A percentile compares a stretch with the other conserved stretches of the same genome.
Conservation (phyloP, 2,888 invertebrate genomes). For the Mantis religiosa region DNA sequence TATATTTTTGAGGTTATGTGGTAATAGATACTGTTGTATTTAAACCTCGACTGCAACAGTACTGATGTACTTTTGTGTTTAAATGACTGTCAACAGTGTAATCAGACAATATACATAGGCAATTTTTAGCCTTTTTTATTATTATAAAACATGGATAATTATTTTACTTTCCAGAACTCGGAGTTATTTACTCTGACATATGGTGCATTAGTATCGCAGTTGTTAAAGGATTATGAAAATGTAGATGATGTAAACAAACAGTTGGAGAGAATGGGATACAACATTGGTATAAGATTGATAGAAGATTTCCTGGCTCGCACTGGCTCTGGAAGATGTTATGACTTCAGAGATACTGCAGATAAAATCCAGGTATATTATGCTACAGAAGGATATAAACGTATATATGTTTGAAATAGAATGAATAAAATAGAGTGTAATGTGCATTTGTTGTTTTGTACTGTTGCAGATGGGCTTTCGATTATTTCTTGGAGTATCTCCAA, state of each 20-base stretch:
- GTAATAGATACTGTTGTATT: neutral
- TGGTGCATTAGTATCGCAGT: constrained; percentile 94
- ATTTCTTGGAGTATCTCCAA: constrained; percentile 88
- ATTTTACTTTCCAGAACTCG: constrained; percentile 68
- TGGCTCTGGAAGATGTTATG: constrained; percentile 83
- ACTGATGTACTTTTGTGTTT: too few relatives aligned
- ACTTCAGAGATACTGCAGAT: constrained; percentile 95
- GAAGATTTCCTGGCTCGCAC: constrained; percentile 96
- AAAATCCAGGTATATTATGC: constrained; percentile 66
- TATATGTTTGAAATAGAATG: too few relatives aligned
- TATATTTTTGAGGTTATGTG: neutral
- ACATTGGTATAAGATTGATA: constrained; percentile 95
- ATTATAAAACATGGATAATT: neutral
- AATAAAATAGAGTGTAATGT: too few relatives aligned
- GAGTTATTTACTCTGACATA: constrained; percentile 96
- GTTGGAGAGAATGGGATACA: constrained; percentile 91
- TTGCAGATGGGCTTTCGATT: constrained; percentile 62
- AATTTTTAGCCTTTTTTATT: neutral
- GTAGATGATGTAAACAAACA: constrained; percentile 98
- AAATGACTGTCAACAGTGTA: neutral
- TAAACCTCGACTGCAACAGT: neutral
- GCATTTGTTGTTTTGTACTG: neutral
- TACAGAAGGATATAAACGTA: too few relatives aligned
- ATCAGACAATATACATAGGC: neutral
- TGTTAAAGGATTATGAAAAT: constrained; percentile 94